Evolutionary conservation across 2,797 vertebrate species (phyloP).

Genomic region (Eupleurogrammus muticus): DNA sequence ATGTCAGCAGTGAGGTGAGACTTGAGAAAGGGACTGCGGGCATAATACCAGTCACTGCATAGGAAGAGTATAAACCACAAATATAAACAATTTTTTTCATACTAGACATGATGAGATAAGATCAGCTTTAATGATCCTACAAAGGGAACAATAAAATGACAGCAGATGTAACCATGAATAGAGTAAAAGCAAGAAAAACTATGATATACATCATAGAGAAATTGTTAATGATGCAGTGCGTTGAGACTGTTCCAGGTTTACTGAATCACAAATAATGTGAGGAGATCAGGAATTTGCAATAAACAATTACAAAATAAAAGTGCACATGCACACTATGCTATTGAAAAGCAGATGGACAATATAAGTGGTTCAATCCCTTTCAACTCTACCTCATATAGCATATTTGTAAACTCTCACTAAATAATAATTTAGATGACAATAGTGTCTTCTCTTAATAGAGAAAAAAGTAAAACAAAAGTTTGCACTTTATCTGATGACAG

Average conservation of each 20-base stretch:
- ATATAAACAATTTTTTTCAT: not conserved
- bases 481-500: not conserved
- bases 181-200: not conserved
- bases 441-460: not conserved
- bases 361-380: not conserved
- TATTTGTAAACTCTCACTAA: not conserved
- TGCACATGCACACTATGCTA: not conserved
- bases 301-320: not conserved
- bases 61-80: constrained; percentile 10
- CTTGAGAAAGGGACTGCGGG: constrained; percentile 95
- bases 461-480: not conserved
- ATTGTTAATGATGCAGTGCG: not conserved
- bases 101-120: not conserved
- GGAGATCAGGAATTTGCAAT: not conserved
- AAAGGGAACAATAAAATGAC: not conserved
- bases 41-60: constrained; percentile 96
- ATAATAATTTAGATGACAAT: not conserved
- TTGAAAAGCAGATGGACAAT: not conserved
- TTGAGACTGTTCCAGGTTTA: not conserved
- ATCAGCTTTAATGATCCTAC: not conserved
- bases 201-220: not conserved
- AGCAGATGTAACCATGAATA: not conserved
- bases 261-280: not conserved
- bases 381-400: not conserved
- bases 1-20: constrained; percentile 91